Evolutionary conservation across 2,888 invertebrate genomes (phyloP), one percentile per base, ranked within the genome.

Genomic region (Microplitis deprimator): DNA sequence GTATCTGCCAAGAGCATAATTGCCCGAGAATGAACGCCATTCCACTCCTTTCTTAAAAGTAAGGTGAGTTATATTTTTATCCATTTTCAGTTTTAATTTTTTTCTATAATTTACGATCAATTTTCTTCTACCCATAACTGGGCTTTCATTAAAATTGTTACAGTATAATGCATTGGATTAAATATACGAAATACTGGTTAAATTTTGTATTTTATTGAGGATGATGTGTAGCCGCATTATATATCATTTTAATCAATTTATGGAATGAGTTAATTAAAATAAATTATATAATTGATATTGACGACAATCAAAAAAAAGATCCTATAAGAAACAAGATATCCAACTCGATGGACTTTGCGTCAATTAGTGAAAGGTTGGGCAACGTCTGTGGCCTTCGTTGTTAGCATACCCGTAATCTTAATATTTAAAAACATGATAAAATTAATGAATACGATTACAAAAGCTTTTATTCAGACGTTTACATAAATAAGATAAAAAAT

Each of bases 341-440:
- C 39, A 17, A 61, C 71, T 60, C 6, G 60, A 6, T 71, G 61
- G 8, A 20, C 61, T 61, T 60, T 20, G 38, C 38, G 64, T 68
- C 72, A 77, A 75, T 75, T 38, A 69, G 77, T 77, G 77, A 77
- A 77, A 77, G 75, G 77, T 74, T 64, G 60, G 68, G 10, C 74
- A 62, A 67, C 40, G 67, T 70, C 74, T 78, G 75, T 79, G 81
- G 80, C 80, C 81, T 79, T 79, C 80, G 73, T 71, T 40, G 61
- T 74, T 77, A 59, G 67, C 17, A 62, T 68, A 74, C 73, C 71
- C 71, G 68, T 61, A 39, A 61, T 39, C 50, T 70, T 76, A 50
- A 17, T 73, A 50, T 20, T 61, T 64, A 29, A 29, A 29, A 29
- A 20, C 38, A 64, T 64, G 6, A 39, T 59, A 8, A 40, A 68